phyloP scores from a whole-genome alignment of 2,888 invertebrate species.

The Eucriotettix oculatus region DNA sequence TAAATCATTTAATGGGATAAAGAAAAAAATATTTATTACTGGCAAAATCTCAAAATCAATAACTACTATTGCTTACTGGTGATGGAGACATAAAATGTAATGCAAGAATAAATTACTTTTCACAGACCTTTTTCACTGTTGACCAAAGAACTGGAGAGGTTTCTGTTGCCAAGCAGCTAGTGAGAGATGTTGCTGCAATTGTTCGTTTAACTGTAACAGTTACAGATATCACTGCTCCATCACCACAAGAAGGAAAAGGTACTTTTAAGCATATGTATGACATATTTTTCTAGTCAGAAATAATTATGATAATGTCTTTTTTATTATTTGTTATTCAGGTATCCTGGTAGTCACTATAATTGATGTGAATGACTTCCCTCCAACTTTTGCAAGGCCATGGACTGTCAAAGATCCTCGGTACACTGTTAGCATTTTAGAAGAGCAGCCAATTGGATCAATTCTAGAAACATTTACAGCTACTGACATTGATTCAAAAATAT shows the following conservation, averaged over 20 bases:
- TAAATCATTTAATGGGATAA: too few relatives aligned
- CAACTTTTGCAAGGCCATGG: conserved; percentile 54
- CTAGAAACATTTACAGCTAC: conserved; percentile 61
- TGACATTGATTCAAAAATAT: conserved; percentile 70
- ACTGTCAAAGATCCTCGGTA: conserved; percentile 44
- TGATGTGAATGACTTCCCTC: conserved; percentile 40
- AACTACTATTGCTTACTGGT: not conserved
- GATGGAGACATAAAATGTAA: not conserved
- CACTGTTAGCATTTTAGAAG: conserved; percentile 55
- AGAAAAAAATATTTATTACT: too few relatives aligned
- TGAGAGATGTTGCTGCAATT: conserved; percentile 52
- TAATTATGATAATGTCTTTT: not conserved
- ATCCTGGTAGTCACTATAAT: conserved; percentile 41
- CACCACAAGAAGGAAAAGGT: conserved; percentile 62
- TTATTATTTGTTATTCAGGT: conserved; percentile 26
- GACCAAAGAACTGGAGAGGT: conserved; percentile 41
- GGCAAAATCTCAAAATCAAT: not conserved
- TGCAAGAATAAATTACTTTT: not conserved
- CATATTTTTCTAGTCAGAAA: not conserved
- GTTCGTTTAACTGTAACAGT: conserved; percentile 64
- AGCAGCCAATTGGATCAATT: conserved; percentile 62
- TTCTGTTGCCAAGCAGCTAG: conserved; percentile 40
- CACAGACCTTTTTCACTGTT: conserved; percentile 46
- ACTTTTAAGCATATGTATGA: not conserved
- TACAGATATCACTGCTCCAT: conserved; percentile 63